These are phyloP conservation scores for Cherax quadricarinatus DNA, from an alignment of 1,140 invertebrate species.

Conservation along the genomic window DNA sequence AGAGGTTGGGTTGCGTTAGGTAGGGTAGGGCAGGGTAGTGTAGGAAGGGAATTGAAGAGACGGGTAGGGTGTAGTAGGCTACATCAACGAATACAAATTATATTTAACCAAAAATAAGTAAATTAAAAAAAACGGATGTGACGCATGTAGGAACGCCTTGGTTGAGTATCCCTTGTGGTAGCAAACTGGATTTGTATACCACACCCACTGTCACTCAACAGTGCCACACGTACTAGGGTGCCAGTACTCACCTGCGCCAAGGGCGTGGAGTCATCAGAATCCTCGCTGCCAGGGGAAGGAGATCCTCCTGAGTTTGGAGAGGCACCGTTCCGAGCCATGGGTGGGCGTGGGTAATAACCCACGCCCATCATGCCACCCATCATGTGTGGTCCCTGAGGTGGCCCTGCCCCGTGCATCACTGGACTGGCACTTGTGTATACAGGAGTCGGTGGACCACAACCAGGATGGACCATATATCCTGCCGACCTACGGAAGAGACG, in stretches of 20 bases:
- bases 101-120: too few relatives aligned
- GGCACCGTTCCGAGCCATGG: constrained; percentile 48
- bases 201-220: too few relatives aligned
- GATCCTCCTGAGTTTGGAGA: constrained; percentile 63
- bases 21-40: too few relatives aligned
- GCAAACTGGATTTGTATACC: too few relatives aligned
- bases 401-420: constrained; percentile 43
- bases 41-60: too few relatives aligned
- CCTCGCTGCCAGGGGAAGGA: constrained; percentile 59
- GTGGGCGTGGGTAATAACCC: constrained; percentile 55
- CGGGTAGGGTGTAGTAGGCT: too few relatives aligned
- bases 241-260: constrained; percentile 66
- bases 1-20: too few relatives aligned
- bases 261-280: constrained; percentile 63
- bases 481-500: constrained; percentile 24
- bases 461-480: constrained; percentile 44
- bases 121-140: too few relatives aligned
- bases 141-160: too few relatives aligned
- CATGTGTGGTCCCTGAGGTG: constrained; percentile 56
- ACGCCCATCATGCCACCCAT: constrained; percentile 62
- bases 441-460: constrained; percentile 50
- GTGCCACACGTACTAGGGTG: too few relatives aligned
- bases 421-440: constrained; percentile 53
- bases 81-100: too few relatives aligned
- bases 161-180: too few relatives aligned